Base-by-base conservation (phyloP, 2,113 vertebrate genomes). In the Engraulis encrasicolus region DNA sequence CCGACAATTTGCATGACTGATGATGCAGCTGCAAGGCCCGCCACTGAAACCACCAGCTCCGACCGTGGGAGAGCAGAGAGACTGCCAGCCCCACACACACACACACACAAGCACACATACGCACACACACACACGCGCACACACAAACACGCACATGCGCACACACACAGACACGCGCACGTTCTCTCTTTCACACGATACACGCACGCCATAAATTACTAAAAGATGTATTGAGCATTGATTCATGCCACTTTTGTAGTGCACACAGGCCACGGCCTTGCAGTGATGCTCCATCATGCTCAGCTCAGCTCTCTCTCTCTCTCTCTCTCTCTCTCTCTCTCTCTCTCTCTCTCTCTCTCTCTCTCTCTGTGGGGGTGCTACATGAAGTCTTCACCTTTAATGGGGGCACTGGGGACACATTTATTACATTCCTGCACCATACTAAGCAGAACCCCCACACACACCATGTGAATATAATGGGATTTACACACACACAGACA, bases 1-100 rank as follows among this genome's bases (percentile, higher is more conserved):
- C 84, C 87, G 82, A 84, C 88, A 92, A 91, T 94, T 92, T 94
- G 89, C 92, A 93, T 93, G 90, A 95, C 82, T 89, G 91, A 94
- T 94, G 91, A 90, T 80, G 86, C 81, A 48, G 86, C 86, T 89
- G 86, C 61, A 80, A 80, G 45, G 7, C 84, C 78, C 54, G 78
- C 45, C 50, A 45, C 71, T 48, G 88, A 80, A 82, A 87, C 83
- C 78, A 87, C 83, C 78, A 87, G 52, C n/a, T 77, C 84, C 19
- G 40, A 85, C 79, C 87, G 79, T 86, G 82, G 86, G 87, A 86
- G 79, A 34, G 78, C 48, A 19, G 45, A 45, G 54, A 3, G 23
- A 31, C 61, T 71, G 80, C 58, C 49, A 82, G 84, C 50, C 84
- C 84, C 50, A 83, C 82, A 34, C 31, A 79, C 80, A 81, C 45